Conservation (phyloP, 2,888 invertebrate genomes). For the Drosophila leonis region DNA sequence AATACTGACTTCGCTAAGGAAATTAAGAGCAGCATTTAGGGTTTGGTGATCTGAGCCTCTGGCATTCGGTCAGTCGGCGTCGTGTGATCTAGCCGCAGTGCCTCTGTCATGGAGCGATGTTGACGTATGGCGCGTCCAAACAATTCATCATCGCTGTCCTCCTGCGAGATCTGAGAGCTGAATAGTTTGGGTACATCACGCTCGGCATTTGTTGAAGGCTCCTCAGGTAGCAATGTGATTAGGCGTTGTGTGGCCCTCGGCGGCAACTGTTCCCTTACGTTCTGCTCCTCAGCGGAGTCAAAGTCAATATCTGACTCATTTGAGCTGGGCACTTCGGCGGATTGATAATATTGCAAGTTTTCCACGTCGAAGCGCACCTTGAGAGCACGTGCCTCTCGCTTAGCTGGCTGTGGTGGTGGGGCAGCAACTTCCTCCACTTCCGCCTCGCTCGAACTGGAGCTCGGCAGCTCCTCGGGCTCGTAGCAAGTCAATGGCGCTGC, state of each 20-base stretch:
- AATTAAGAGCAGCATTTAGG: conserved; percentile 42
- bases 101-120: conserved; percentile 86
- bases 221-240: conserved; percentile 23
- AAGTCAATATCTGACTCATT: conserved; percentile 47
- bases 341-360: conserved; percentile 70
- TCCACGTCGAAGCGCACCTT: conserved; percentile 80
- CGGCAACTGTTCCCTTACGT: conserved; percentile 5
- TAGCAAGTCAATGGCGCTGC: conserved; percentile 62
- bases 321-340: conserved; percentile 53
- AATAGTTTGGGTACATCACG: conserved; percentile 63
- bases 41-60: conserved; percentile 51
- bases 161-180: conserved; percentile 68
- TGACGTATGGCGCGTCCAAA: conserved; percentile 86
- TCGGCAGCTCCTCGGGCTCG: conserved; percentile 56
- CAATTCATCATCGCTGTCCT: conserved; percentile 56
- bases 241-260: conserved; percentile 67
- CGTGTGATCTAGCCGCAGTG: conserved; percentile 54
- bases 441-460: conserved; percentile 58
- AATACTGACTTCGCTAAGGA: conserved; percentile 75
- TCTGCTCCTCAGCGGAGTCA: conserved; percentile 27
- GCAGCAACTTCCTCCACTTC: conserved; percentile 28
- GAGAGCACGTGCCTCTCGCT: conserved; percentile 45
- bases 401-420: conserved; percentile 56
- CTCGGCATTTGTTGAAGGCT: conserved; percentile 2
- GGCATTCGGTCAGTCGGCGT: conserved; percentile 14